Evolutionary conservation across 1,140 invertebrate species (phyloP), one percentile per base, ranked within the genome.

Genomic region (Cydia strobilella): DNA sequence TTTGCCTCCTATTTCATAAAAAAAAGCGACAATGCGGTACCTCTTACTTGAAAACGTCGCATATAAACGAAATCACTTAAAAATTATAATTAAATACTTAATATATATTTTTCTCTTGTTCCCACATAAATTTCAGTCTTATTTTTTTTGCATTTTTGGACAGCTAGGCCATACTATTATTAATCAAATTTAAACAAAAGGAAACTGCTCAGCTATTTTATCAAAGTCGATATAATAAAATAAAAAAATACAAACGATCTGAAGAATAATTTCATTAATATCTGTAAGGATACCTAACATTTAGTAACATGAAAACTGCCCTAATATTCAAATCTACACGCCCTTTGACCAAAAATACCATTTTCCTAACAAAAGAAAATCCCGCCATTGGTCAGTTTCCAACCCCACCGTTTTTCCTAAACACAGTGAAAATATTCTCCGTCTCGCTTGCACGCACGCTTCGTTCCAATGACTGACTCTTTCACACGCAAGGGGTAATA

Each of bases 341-440:
- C 65, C 65, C 65, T 69, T 69, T 65, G 25, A 20, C 63, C 65
- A 18, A 69, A 39, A 69, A 69, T 39, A 35, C 65, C 35, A 69
- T 39, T 69, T 69, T 69, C 31, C 65, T 1, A 39, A 69, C 65
- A 69, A 69, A 35, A 69, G 75, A 76, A 77, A 81, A 45, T 59
- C 76, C 63, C 77, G 79, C 75, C 72, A 87, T 90, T 87, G 88
- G 88, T 81, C 80, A 80, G 76, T 78, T 73, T 78, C 69, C 82
- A 84, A 86, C 82, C 84, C 84, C 76, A 79, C 81, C 77, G 78
- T 81, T 86, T 84, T 87, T 79, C 84, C 23, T 79, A 77, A 79
- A 87, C 88, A 87, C 83, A 81, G 71, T 80, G 72, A 77, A 83
- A 83, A 79, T 31, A 73, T 88, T 82, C 78, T 10, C 72, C 79